Conservation (phyloP, 1,140 invertebrate genomes). For the Ephestia elutella region DNA sequence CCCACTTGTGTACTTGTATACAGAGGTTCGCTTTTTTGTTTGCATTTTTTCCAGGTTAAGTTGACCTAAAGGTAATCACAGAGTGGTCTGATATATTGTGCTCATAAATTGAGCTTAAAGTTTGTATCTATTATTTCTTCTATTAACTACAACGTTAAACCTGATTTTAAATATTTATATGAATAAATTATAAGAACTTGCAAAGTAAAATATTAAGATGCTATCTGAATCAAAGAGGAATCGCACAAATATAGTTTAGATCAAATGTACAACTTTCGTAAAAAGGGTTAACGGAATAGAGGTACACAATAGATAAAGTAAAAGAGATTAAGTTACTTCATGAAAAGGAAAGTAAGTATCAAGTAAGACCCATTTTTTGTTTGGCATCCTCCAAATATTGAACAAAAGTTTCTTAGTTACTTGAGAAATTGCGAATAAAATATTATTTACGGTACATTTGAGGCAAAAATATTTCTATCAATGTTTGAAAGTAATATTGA, state of each 20-base stretch:
- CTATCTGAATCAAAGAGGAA: constrained; percentile 54
- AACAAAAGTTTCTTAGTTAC: background rate
- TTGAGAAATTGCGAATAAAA: background rate
- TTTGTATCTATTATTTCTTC: too few relatives aligned
- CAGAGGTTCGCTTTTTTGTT: too few relatives aligned
- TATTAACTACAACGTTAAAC: too few relatives aligned
- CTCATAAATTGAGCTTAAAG: too few relatives aligned
- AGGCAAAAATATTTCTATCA: background rate
- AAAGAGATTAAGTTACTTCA: constrained; percentile 59
- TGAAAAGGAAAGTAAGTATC: constrained; percentile 26
- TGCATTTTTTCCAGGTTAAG: too few relatives aligned
- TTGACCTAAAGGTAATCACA: too few relatives aligned
- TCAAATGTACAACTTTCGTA: constrained; percentile 63
- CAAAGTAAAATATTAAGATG: constrained; percentile 61
- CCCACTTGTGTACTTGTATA: too few relatives aligned
- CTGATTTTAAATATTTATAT: background rate
- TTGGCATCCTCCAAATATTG: background rate
- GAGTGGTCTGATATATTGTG: too few relatives aligned
- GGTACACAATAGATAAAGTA: constrained; percentile 39
- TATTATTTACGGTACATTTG: background rate
- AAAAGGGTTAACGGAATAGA: constrained; percentile 58
- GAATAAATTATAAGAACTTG: constrained; percentile 26
- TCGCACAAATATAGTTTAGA: constrained; percentile 65
- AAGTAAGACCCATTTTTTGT: constrained; percentile 19
- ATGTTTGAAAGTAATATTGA: too few relatives aligned